Conservation (phyloP, 1,140 invertebrate species). For the Drosophila pachea region DNA sequence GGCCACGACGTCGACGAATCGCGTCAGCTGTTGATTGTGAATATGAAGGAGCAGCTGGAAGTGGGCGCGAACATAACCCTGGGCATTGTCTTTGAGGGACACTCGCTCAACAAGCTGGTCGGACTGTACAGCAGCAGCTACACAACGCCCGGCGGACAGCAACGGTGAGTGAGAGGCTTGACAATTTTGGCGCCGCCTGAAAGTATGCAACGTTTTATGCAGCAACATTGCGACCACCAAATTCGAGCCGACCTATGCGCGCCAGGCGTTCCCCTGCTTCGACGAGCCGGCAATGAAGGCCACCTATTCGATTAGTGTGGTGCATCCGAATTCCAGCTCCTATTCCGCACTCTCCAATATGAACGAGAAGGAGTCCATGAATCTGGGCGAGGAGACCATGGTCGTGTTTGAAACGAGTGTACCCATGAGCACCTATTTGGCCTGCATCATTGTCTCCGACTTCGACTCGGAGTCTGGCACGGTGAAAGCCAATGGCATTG, state of each 20-base stretch:
- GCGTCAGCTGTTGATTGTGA: slow-evolving; percentile 65
- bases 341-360: slow-evolving; percentile 85
- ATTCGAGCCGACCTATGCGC: slow-evolving; percentile 95
- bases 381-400: slow-evolving; percentile 59
- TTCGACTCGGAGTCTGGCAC: slow-evolving; percentile 83
- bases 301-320: slow-evolving; percentile 87
- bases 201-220: slow-evolving; percentile 39
- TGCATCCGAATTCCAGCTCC: slow-evolving; percentile 82
- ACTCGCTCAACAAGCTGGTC: slow-evolving; percentile 78
- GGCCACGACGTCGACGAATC: slow-evolving; percentile 48
- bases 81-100: slow-evolving; percentile 78
- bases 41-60: slow-evolving; percentile 37
- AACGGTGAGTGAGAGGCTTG: slow-evolving; percentile 63
- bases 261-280: slow-evolving; percentile 95
- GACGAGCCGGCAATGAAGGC: slow-evolving; percentile 97
- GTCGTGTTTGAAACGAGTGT: slow-evolving; percentile 88
- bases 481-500: slow-evolving; percentile 81
- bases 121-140: slow-evolving; percentile 80
- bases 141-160: slow-evolving; percentile 53
- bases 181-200: slow-evolving; percentile 1
- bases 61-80: slow-evolving; percentile 37
- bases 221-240: slow-evolving; percentile 93
- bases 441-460: slow-evolving; percentile 94
- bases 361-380: slow-evolving; percentile 33
- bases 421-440: slow-evolving; percentile 95